phyloP scores from a whole-genome alignment of 2,113 vertebrate genomes.

The Penelope pileata region DNA sequence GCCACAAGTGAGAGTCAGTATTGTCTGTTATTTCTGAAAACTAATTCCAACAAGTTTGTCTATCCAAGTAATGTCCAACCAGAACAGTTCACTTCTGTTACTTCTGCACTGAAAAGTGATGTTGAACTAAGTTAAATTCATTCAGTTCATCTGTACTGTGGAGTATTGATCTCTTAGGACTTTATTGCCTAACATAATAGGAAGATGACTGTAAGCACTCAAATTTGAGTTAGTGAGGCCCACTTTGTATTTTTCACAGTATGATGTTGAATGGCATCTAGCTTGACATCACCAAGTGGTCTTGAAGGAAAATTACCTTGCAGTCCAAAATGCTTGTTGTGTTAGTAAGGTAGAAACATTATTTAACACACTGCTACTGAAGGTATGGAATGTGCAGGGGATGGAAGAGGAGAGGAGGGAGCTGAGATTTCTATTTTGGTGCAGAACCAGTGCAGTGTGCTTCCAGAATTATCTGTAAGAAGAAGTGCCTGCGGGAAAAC shows the following conservation, averaged over 20 bases:
- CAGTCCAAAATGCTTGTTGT: not conserved
- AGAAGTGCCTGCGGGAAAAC: not conserved
- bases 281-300: not conserved
- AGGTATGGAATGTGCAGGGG: not conserved
- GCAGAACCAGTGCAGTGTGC: accelerated
- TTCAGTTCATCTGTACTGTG: not conserved
- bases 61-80: not conserved
- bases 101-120: not conserved
- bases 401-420: not conserved
- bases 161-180: not conserved
- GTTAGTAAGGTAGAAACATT: not conserved
- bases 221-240: not conserved
- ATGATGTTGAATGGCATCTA: not conserved
- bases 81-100: not conserved
- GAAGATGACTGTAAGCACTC: not conserved
- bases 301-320: not conserved
- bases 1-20: not conserved
- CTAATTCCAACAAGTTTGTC: not conserved
- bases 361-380: accelerated
- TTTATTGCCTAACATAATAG: not conserved
- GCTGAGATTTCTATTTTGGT: not conserved
- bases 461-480: not conserved
- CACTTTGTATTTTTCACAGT: not conserved
- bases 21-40: not conserved
- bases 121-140: not conserved